Evolutionary conservation across 1,140 invertebrate genomes (phyloP).

Genomic region (Oedothorax gibbosus): DNA sequence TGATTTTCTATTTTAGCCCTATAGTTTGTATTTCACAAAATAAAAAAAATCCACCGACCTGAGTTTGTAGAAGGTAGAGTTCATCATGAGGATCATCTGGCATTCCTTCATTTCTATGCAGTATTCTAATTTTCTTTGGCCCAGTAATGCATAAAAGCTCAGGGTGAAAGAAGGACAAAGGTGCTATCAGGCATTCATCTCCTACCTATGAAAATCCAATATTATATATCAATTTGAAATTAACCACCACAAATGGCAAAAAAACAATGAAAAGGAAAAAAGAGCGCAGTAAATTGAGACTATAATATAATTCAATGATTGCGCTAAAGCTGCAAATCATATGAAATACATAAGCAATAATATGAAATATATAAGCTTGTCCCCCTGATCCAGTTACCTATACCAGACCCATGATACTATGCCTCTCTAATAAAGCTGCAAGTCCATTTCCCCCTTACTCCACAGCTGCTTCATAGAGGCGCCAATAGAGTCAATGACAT

Average conservation of each 20-base stretch:
- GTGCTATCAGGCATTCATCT: slow-evolving; percentile 93
- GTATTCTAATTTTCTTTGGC: slow-evolving; percentile 74
- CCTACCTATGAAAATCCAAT: slow-evolving; percentile 77
- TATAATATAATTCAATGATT: background rate
- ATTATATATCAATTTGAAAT: background rate
- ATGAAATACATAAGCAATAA: too few species aligned
- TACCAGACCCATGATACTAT: too few species aligned
- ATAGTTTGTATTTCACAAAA: too few species aligned
- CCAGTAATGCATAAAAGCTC: slow-evolving; percentile 89
- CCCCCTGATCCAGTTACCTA: too few species aligned
- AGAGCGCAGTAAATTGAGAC: background rate
- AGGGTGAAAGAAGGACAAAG: slow-evolving; percentile 87
- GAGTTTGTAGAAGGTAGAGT: slow-evolving; percentile 77
- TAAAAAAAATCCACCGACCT: slow-evolving; percentile 6
- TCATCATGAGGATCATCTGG: slow-evolving; percentile 95
- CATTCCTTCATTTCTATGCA: slow-evolving; percentile 82
- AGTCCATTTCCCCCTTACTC: too few species aligned
- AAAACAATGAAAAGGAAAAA: background rate
- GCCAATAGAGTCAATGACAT: too few species aligned
- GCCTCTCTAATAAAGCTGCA: too few species aligned
- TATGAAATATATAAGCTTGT: too few species aligned
- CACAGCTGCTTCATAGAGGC: too few species aligned
- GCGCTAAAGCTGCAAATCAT: background rate
- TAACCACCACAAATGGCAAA: background rate
- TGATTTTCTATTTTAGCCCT: too few species aligned